phyloP scores from a whole-genome alignment of 2,888 invertebrate species.

The Marronus borbonicus region DNA sequence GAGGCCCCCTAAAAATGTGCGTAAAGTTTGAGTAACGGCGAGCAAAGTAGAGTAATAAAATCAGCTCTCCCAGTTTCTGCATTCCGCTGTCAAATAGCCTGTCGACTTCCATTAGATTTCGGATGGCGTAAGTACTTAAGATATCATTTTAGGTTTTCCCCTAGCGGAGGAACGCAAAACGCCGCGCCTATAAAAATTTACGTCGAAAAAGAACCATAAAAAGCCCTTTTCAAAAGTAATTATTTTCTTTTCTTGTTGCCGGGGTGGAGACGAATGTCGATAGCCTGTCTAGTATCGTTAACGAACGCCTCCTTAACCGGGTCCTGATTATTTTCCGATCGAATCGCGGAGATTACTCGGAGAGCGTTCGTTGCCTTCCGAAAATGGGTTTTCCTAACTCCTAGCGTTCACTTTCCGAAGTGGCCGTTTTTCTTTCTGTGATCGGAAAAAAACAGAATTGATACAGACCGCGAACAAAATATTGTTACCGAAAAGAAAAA shows the following conservation, averaged over 20 bases:
- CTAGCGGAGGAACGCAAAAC: not conserved
- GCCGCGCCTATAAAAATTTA: conserved; percentile 35
- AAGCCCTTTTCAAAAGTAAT: conserved; percentile 42
- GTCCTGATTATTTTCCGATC: conserved; percentile 42
- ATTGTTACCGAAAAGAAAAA: not conserved
- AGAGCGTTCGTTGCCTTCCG: conserved; percentile 25
- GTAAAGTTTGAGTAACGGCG: too few species aligned
- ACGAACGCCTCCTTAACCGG: conserved; percentile 45
- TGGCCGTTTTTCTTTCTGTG: conserved; percentile 9
- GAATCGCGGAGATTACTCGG: conserved; percentile 33
- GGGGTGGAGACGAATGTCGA: conserved; percentile 27
- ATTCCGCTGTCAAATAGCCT: not conserved
- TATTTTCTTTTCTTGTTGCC: conserved; percentile 38
- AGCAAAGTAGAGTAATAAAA: conserved; percentile 7
- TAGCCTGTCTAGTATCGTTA: conserved; percentile 41
- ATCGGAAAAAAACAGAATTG: not conserved
- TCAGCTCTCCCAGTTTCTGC: conserved; percentile 5
- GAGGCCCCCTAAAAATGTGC: too few species aligned
- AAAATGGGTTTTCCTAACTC: conserved; percentile 30
- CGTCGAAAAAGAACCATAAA: conserved; percentile 42
- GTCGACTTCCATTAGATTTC: not conserved
- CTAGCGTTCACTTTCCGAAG: not conserved
- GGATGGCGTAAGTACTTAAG: conserved; percentile 13
- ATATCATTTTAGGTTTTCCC: conserved; percentile 23
- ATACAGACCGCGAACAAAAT: conserved; percentile 8